Percentiles rank a stretch among this genome's conserved stretches.
phyloP scores from a whole-genome alignment of 2,888 invertebrate genomes.

The Schizotus pectinicornis region DNA sequence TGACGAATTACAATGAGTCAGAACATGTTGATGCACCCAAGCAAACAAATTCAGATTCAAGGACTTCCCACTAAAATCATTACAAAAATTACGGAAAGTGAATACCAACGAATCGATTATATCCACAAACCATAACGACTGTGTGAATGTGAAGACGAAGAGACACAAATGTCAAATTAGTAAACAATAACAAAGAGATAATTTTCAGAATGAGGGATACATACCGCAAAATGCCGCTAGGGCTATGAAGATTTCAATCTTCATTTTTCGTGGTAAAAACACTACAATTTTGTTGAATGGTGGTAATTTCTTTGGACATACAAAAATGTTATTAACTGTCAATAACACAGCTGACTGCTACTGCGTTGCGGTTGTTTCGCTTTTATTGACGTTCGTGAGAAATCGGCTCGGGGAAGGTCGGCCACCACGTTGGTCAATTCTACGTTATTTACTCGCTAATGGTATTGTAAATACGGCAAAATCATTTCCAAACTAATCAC shows the following conservation, averaged over 20 bases:
- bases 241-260: conserved; percentile 36
- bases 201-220: conserved; percentile 12
- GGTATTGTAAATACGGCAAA: no score
- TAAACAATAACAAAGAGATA: conserved; percentile 15
- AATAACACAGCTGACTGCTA: conserved; percentile 23
- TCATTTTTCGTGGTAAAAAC: conserved; percentile 33
- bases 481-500: no score
- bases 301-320: no score
- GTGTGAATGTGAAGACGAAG: not conserved
- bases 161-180: conserved; percentile 8
- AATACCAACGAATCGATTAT: not conserved
- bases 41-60: not conserved
- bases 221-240: conserved; percentile 36
- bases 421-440: not conserved
- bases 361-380: conserved; percentile 11
- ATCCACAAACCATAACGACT: not conserved
- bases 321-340: not conserved
- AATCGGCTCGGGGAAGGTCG: conserved; percentile 1
- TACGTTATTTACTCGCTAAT: no score
- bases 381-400: conserved; percentile 19
- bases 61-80: not conserved
- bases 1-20: no score
- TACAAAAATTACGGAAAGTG: not conserved
- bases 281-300: conserved; percentile 10
- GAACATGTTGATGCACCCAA: not conserved